phyloP scores from a whole-genome alignment of 2,888 invertebrate genomes.

The Arctia plantaginis region DNA sequence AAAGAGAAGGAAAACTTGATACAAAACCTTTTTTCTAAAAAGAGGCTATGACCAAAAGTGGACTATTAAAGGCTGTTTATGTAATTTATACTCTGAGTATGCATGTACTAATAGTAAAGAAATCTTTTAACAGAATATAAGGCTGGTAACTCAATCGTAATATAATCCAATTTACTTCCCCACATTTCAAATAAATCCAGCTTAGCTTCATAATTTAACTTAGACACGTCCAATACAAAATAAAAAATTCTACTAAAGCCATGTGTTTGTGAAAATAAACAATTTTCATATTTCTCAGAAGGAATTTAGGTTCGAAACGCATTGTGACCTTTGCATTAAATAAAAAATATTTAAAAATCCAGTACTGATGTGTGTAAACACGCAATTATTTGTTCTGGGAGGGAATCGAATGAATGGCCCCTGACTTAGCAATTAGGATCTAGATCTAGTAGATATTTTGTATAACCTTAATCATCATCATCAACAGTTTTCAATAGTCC shows the following conservation, averaged over 20 bases:
- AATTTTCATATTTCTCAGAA: slow-evolving; percentile 45
- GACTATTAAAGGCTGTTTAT: too few species aligned
- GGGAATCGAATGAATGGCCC: too few species aligned
- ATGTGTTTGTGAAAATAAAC: slow-evolving; percentile 29
- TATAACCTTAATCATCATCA: too few species aligned
- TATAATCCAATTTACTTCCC: slow-evolving; percentile 5
- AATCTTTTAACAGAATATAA: not conserved
- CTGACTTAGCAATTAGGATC: too few species aligned
- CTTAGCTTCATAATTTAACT: slow-evolving; percentile 21
- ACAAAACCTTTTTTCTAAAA: too few species aligned
- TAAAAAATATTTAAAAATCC: too few species aligned
- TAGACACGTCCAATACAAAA: slow-evolving; percentile 19
- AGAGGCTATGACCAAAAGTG: too few species aligned
- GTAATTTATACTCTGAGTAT: not conserved
- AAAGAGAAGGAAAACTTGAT: too few species aligned
- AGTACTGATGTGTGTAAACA: too few species aligned
- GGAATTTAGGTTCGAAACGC: slow-evolving; percentile 24
- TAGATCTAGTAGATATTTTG: too few species aligned
- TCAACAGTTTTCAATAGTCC: too few species aligned
- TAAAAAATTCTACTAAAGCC: slow-evolving; percentile 19
- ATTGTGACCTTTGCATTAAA: not conserved
- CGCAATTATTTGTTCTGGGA: too few species aligned
- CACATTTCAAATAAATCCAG: slow-evolving; percentile 17
- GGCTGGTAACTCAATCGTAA: not conserved
- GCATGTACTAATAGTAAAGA: not conserved